phyloP scores from a whole-genome alignment of 1,140 invertebrate species.

The Drosophila mayri region DNA sequence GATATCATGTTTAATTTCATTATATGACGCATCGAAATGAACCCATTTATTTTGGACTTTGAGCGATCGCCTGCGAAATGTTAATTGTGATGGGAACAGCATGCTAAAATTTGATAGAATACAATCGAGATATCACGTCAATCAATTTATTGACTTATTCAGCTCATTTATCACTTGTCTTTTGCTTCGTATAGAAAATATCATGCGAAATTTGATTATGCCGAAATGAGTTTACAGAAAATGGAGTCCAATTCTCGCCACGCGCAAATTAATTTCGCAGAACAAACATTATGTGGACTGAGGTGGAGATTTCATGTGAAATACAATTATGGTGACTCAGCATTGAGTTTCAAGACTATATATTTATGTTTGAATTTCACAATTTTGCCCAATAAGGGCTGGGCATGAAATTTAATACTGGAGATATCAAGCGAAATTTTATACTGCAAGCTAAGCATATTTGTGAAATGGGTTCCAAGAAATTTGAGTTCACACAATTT shows the following conservation, averaged over 20 bases:
- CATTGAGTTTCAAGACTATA: not conserved
- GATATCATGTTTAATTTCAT: conserved; percentile 36
- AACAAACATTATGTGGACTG: not conserved
- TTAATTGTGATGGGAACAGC: not conserved
- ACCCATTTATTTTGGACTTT: conserved; percentile 7
- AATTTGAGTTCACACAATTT: not conserved
- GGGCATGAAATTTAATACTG: not conserved
- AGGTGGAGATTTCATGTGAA: conserved; percentile 13
- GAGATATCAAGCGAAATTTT: not conserved
- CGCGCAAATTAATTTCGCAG: not conserved
- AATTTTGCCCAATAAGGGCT: conserved; percentile 7
- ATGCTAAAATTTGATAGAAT: conserved; percentile 9
- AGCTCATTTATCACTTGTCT: not conserved
- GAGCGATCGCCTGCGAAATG: conserved; percentile 2
- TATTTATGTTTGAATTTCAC: conserved; percentile 2
- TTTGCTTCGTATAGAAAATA: not conserved
- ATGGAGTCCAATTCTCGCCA: not conserved
- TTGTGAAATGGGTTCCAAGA: not conserved
- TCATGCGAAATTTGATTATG: conserved; percentile 14
- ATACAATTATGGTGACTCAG: conserved; percentile 2
- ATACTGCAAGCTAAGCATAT: not conserved
- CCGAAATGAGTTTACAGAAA: not conserved
- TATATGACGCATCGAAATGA: conserved; percentile 19
- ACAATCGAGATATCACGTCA: conserved; percentile 6
- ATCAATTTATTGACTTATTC: conserved; percentile 11